Percentiles rank a stretch among this genome's conserved stretches.
Conservation (phyloP, 2,113 vertebrate species). For the Chamaea fasciata region DNA sequence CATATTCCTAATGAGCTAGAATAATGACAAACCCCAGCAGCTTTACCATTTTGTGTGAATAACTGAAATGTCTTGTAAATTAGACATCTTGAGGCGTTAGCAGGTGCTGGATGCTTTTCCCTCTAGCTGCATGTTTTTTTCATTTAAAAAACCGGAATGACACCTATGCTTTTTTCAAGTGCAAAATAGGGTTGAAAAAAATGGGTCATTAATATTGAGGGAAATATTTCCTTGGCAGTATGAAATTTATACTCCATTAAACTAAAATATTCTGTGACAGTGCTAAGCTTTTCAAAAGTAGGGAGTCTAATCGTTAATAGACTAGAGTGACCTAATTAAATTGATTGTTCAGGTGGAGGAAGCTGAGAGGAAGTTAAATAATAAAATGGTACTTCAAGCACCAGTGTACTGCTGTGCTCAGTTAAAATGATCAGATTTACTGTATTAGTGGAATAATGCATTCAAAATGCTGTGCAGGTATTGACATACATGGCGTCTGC, state of each 20-base stretch:
- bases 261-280: not conserved
- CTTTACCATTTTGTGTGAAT: not conserved
- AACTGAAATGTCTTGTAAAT: not conserved
- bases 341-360: not conserved
- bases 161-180: not conserved
- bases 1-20: not conserved
- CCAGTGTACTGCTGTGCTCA: not conserved
- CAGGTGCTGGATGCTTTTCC: not conserved
- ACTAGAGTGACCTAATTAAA: not conserved
- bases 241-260: not conserved
- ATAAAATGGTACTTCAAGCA: not conserved
- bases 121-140: not conserved
- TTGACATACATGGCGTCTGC: not conserved
- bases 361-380: not conserved
- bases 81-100: not conserved
- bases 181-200: not conserved
- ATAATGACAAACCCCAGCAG: not conserved
- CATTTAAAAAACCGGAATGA: not conserved
- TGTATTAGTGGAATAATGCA: not conserved
- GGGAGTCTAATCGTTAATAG: not conserved
- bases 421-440: not conserved
- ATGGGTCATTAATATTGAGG: not conserved
- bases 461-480: not conserved
- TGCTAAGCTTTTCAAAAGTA: not conserved
- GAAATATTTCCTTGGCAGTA: not conserved